Conservation (phyloP, 2,888 invertebrate species). For the Pelosia muscerda region DNA sequence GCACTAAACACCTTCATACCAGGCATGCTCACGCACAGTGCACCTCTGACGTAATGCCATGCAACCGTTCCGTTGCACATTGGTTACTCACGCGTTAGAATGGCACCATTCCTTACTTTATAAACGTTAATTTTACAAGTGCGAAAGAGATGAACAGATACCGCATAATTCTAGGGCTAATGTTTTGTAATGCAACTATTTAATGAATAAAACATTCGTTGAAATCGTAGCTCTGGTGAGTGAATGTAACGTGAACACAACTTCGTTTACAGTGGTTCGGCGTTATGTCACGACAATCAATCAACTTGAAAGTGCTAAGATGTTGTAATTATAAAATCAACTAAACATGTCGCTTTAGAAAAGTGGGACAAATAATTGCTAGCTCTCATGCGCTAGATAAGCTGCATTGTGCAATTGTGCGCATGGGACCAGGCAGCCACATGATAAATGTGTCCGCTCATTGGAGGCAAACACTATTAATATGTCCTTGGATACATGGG, state of each 20-base stretch:
- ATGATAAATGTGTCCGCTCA: slow-evolving; percentile 76
- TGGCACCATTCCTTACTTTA: slow-evolving; percentile 51
- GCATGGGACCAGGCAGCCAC: slow-evolving; percentile 65
- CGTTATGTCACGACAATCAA: slow-evolving; percentile 69
- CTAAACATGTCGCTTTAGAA: slow-evolving; percentile 60
- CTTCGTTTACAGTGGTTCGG: slow-evolving; percentile 39
- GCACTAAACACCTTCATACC: slow-evolving; percentile 50
- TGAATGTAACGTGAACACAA: slow-evolving; percentile 56
- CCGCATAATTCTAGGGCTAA: slow-evolving; percentile 31
- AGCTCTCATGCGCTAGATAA: slow-evolving; percentile 77
- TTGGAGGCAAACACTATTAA: slow-evolving; percentile 75
- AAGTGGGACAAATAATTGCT: slow-evolving; percentile 79
- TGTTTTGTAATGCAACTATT: slow-evolving; percentile 38
- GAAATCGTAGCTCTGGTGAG: slow-evolving; percentile 47
- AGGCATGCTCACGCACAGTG: slow-evolving; percentile 54
- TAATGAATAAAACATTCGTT: slow-evolving; percentile 48
- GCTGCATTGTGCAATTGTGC: slow-evolving; percentile 80
- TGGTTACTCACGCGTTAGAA: slow-evolving; percentile 43
- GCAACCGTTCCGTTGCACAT: slow-evolving; percentile 63
- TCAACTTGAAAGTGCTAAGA: slow-evolving; percentile 65
- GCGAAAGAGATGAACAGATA: slow-evolving; percentile 49
- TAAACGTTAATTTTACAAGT: slow-evolving; percentile 41
- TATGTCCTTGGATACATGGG: slow-evolving; percentile 78
- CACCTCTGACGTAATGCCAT: slow-evolving; percentile 66
- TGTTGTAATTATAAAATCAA: slow-evolving; percentile 61